Evolutionary conservation across 2,888 invertebrate species (phyloP).

Genomic region (Lithodes maja): DNA sequence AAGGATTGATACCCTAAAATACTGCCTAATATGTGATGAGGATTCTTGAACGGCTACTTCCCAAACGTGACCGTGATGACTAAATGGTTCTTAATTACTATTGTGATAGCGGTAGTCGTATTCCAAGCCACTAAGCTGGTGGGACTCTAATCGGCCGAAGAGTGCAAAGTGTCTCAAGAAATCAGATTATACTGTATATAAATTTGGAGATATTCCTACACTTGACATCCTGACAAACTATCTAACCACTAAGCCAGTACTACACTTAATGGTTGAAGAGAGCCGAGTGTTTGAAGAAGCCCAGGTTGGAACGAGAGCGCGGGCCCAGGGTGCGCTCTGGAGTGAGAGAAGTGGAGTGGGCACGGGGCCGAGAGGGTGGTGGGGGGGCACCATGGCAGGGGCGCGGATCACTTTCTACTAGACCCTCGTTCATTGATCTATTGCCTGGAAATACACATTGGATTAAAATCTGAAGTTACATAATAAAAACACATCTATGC

Average conservation of each 20-base stretch:
- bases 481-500: neutral
- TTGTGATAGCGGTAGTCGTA: no score
- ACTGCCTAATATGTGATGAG: no score
- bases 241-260: neutral
- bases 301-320: constrained; percentile 63
- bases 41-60: no score
- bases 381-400: constrained; percentile 40
- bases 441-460: constrained; percentile 33
- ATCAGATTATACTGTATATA: no score
- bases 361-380: constrained; percentile 54
- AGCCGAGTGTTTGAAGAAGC: constrained; percentile 68
- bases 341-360: constrained; percentile 67
- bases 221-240: neutral
- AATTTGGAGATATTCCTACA: no score
- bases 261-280: constrained; percentile 62
- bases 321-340: constrained; percentile 63
- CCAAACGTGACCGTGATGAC: no score
- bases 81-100: no score
- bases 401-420: constrained; percentile 35
- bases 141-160: neutral
- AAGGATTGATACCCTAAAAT: no score
- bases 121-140: neutral
- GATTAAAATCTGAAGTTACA: neutral
- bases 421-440: constrained; percentile 31
- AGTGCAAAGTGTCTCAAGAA: neutral